These are phyloP conservation scores for Eilema depressum DNA, from an alignment of 2,888 invertebrate genomes.

Conservation along the genomic window DNA sequence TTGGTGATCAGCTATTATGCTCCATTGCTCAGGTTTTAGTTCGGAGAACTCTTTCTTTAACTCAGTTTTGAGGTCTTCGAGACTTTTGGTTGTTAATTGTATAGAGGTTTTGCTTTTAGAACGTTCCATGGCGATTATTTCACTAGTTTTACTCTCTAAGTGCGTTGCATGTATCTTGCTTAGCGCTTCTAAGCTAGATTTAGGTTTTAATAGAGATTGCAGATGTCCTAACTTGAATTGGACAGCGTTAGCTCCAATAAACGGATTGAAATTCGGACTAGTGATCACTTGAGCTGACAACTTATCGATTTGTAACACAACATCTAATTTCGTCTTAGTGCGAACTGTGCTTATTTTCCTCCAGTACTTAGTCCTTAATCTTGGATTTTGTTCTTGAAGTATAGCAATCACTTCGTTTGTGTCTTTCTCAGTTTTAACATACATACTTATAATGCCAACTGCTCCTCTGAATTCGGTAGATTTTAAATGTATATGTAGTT, in stretches of 20 bases:
- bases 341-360: constrained; percentile 72
- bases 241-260: constrained; percentile 59
- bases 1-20: constrained; percentile 17
- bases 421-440: constrained; percentile 64
- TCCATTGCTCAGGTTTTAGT: constrained; percentile 42
- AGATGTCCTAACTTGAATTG: constrained; percentile 77
- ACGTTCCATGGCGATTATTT: constrained; percentile 30
- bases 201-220: constrained; percentile 70
- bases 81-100: constrained; percentile 26
- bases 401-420: constrained; percentile 68
- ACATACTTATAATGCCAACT: constrained; percentile 78
- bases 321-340: constrained; percentile 67
- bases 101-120: constrained; percentile 33
- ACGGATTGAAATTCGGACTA: constrained; percentile 65
- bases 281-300: constrained; percentile 78
- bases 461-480: constrained; percentile 80
- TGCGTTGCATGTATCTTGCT: constrained; percentile 51
- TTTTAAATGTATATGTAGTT: constrained; percentile 64
- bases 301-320: constrained; percentile 78
- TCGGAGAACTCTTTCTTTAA: constrained; percentile 18
- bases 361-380: constrained; percentile 79
- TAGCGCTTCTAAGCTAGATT: constrained; percentile 64
- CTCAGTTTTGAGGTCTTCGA: constrained; percentile 17
- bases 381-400: constrained; percentile 73
- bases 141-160: constrained; percentile 31